phyloP scores from a whole-genome alignment of 2,797 vertebrate species.

The Ptychobarbus kaznakovi region DNA sequence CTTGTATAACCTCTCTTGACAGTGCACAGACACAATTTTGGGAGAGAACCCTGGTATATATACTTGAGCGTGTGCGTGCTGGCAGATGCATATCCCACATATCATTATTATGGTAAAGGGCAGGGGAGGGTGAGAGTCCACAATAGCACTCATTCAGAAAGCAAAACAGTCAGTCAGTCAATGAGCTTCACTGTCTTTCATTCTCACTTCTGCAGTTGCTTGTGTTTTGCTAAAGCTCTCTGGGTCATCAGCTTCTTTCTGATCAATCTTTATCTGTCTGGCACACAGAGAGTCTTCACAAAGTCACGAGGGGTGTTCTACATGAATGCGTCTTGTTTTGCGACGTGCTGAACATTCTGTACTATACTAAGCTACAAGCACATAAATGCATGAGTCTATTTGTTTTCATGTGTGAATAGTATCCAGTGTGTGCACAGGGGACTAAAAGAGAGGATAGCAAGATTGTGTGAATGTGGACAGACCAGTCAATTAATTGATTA shows the following conservation, averaged over 20 bases:
- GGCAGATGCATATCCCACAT: conserved; percentile 72
- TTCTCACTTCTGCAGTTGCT: conserved; percentile 44
- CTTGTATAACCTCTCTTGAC: conserved; percentile 54
- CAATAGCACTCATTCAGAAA: conserved; percentile 78
- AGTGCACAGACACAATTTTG: conserved; percentile 48
- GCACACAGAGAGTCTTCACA: conserved; percentile 45
- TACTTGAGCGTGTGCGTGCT: conserved; percentile 59
- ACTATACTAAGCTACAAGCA: not conserved
- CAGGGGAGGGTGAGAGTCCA: conserved; percentile 61
- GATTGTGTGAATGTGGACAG: conserved; percentile 1
- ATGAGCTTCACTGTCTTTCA: conserved; percentile 59
- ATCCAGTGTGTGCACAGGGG: conserved; percentile 5
- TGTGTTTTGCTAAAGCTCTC: conserved; percentile 38
- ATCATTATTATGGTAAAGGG: conserved; percentile 77
- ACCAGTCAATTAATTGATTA: not conserved
- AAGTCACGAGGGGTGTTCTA: conserved; percentile 44
- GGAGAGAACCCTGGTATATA: conserved; percentile 26
- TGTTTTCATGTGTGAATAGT: conserved; percentile 5
- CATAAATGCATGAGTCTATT: conserved; percentile 31
- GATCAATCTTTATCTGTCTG: conserved; percentile 59
- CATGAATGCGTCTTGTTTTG: conserved; percentile 35
- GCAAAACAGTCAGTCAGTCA: conserved; percentile 72
- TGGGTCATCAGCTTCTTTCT: conserved; percentile 66
- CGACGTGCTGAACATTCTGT: conserved; percentile 5
- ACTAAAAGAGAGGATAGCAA: conserved; percentile 11